Percentiles rank a stretch among this genome's conserved stretches.
Evolutionary conservation across 2,113 vertebrate genomes (phyloP).

Genomic region (Azemiops feae): DNA sequence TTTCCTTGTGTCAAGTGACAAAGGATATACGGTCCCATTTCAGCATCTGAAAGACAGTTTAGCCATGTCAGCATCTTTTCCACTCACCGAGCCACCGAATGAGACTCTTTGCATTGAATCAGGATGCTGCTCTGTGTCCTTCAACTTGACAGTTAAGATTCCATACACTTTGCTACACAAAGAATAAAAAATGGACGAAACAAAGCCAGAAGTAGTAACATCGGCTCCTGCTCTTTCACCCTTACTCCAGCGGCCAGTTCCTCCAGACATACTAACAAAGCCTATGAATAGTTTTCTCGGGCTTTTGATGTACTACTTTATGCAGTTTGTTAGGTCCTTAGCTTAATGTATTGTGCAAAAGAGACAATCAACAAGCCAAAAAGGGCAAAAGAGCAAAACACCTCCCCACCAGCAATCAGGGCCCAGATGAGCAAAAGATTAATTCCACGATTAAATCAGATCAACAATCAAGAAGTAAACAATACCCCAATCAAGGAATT

Average conservation of each 20-base stretch:
- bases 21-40: background rate
- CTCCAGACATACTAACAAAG: background rate
- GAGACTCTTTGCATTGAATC: background rate
- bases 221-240: background rate
- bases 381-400: background rate
- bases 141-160: background rate
- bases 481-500: background rate
- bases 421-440: background rate
- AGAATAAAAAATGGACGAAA: background rate
- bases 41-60: background rate
- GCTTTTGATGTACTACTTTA: background rate
- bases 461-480: background rate
- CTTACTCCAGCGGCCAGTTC: background rate
- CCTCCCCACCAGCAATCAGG: background rate
- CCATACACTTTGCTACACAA: background rate
- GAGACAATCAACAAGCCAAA: background rate
- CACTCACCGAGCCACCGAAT: background rate
- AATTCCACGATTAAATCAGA: background rate
- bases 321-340: background rate
- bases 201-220: background rate
- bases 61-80: background rate
- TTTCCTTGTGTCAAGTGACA: constrained; percentile 5
- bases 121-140: background rate
- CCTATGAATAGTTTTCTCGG: background rate
- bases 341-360: background rate